Conservation (phyloP, 2,113 vertebrate species). For the Petromus typicus region DNA sequence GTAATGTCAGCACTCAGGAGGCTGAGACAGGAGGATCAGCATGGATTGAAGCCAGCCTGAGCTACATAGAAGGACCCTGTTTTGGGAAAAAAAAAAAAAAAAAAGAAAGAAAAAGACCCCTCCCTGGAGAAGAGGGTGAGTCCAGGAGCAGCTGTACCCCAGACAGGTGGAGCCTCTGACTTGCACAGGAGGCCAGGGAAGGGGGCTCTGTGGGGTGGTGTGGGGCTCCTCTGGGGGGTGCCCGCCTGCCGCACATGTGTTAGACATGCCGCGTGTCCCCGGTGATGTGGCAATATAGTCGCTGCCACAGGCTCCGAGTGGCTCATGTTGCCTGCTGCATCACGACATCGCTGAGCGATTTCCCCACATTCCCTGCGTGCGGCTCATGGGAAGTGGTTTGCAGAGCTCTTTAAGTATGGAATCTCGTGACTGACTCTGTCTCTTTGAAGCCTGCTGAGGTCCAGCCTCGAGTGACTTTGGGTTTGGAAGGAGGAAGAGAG, state of each 20-base stretch:
- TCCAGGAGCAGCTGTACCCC: conserved; percentile 61
- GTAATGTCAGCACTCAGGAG: not conserved
- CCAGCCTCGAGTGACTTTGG: conserved; percentile 19
- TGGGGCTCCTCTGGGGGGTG: not conserved
- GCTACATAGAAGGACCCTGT: not conserved
- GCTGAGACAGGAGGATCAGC: not conserved
- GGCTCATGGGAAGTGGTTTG: conserved; percentile 73
- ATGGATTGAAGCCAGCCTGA: not conserved
- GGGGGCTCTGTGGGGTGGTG: not conserved
- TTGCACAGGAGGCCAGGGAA: not conserved
- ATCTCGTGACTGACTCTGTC: not conserved
- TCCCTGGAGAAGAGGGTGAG: not conserved
- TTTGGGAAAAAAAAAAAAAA: not conserved
- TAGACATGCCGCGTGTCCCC: not conserved
- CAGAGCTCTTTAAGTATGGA: conserved; percentile 73
- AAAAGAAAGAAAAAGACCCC: not conserved
- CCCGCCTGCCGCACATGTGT: conserved; percentile 38
- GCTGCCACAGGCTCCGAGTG: not conserved
- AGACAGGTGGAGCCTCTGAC: conserved; percentile 34
- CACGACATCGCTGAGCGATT: conserved; percentile 70
- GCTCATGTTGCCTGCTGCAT: conserved; percentile 63
- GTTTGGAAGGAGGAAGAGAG: not conserved
- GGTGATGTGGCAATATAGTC: conserved; percentile 16
- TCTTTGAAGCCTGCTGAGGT: conserved; percentile 63
- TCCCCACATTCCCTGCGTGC: conserved; percentile 59